phyloP scores from a whole-genome alignment of 2,888 invertebrate species.

The Nebria salina region DNA sequence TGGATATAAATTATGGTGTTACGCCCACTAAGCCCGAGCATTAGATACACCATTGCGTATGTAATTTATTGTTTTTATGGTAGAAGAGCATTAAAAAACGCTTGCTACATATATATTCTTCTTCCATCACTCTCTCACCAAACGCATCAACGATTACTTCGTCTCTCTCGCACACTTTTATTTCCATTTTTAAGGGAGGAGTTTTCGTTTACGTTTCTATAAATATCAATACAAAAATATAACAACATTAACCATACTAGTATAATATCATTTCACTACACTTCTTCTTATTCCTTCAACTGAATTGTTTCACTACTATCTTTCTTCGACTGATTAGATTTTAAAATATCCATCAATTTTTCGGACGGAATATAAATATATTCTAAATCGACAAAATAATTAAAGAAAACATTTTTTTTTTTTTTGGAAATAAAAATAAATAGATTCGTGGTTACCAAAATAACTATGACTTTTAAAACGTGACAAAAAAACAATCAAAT shows the following conservation, averaged over 20 bases:
- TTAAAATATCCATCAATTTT: too few relatives aligned
- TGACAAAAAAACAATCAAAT: conserved; percentile 15
- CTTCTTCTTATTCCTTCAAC: not conserved
- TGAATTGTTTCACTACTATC: not conserved
- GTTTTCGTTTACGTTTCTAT: not conserved
- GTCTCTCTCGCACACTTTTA: not conserved
- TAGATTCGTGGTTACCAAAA: not conserved
- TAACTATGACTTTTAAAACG: not conserved
- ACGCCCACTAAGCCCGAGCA: conserved; percentile 24
- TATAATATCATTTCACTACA: not conserved
- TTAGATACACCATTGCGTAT: conserved; percentile 41
- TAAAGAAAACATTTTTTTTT: not conserved
- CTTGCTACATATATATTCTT: conserved; percentile 3
- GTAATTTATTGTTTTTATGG: conserved; percentile 42
- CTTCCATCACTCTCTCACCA: not conserved
- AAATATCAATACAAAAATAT: not conserved
- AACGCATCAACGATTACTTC: not conserved
- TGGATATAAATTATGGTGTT: conserved; percentile 24
- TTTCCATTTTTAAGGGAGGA: not conserved
- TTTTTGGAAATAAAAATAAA: not conserved
- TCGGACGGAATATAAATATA: not conserved
- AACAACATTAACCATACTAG: not conserved
- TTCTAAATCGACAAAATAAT: not conserved
- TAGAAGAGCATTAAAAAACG: conserved; percentile 16
- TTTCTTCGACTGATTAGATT: too few relatives aligned